A percentile compares a stretch with the other conserved stretches of the same genome.
Evolutionary conservation across 2,888 invertebrate species (phyloP).

Genomic region (Syritta pipiens): DNA sequence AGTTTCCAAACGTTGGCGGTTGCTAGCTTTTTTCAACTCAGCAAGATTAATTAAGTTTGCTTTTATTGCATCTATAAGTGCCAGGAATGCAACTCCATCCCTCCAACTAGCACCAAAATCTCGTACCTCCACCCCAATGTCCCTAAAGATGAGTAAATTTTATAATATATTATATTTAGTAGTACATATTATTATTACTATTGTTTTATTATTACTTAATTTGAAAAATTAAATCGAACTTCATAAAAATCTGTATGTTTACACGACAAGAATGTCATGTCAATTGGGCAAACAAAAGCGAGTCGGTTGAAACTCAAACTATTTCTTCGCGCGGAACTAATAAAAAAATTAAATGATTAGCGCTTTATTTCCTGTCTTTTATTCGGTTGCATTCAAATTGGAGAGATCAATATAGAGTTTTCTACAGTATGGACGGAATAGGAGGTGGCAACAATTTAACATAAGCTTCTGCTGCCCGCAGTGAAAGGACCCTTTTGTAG

Average conservation of each 20-base stretch:
- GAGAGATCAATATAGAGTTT: too few relatives aligned
- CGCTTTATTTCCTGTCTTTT: too few relatives aligned
- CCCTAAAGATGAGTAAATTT: conserved; percentile 80
- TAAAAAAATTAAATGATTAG: too few relatives aligned
- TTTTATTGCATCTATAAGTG: conserved; percentile 96
- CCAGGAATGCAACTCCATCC: conserved; percentile 96
- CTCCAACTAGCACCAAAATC: conserved; percentile 98
- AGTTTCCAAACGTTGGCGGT: conserved; percentile 91
- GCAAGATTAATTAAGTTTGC: conserved; percentile 94
- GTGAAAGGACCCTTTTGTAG: too few relatives aligned
- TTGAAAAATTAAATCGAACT: not conserved
- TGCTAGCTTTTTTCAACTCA: conserved; percentile 87
- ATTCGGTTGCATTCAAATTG: too few relatives aligned
- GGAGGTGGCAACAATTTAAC: too few relatives aligned
- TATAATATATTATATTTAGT: not conserved
- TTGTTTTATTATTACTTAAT: not conserved
- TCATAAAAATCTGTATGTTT: not conserved
- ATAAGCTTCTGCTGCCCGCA: too few relatives aligned
- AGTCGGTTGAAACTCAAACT: too few relatives aligned
- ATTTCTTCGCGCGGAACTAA: too few relatives aligned
- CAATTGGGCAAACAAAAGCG: too few relatives aligned
- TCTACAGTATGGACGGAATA: too few relatives aligned
- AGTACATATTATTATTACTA: not conserved
- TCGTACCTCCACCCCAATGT: conserved; percentile 91
- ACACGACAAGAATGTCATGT: not conserved